Evolutionary conservation across 2,797 vertebrate genomes (phyloP).

Genomic region (Peromyscus attwateri): DNA sequence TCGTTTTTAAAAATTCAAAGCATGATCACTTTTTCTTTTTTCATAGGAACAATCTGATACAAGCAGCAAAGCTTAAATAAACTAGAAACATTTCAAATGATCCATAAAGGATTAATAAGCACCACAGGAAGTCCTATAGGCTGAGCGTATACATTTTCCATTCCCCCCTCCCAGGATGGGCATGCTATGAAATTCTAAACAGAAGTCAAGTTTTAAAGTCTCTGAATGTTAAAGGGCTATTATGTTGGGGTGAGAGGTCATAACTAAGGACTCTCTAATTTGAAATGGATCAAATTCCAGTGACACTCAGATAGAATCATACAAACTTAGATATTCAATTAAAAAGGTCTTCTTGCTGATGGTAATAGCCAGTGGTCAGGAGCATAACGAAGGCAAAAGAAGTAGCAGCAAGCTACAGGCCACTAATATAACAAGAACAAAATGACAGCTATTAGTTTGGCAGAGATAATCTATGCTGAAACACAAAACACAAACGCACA

Average conservation of each 20-base stretch:
- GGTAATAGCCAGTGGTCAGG: slow-evolving; percentile 84
- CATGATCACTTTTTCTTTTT: slow-evolving; percentile 91
- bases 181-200: slow-evolving; percentile 91
- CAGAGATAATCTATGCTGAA: slow-evolving; percentile 92
- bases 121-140: slow-evolving; percentile 92
- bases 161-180: slow-evolving; percentile 86
- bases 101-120: slow-evolving; percentile 94
- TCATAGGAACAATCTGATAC: slow-evolving; percentile 92
- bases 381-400: slow-evolving; percentile 83
- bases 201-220: slow-evolving; percentile 91
- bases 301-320: slow-evolving; percentile 85
- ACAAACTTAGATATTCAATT: slow-evolving; percentile 85
- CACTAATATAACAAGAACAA: slow-evolving; percentile 90
- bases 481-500: slow-evolving; percentile 89
- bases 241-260: slow-evolving; percentile 82
- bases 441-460: slow-evolving; percentile 92
- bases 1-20: slow-evolving; percentile 93
- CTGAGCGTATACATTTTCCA: slow-evolving; percentile 90
- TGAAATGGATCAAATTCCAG: slow-evolving; percentile 86
- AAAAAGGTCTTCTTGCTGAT: slow-evolving; percentile 80
- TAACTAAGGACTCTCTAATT: slow-evolving; percentile 84
- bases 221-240: slow-evolving; percentile 88
- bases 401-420: slow-evolving; percentile 85
- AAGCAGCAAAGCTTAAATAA: slow-evolving; percentile 93
- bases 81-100: slow-evolving; percentile 94